Base-by-base conservation (phyloP, 2,888 invertebrate genomes). In the Lingula anatina region DNA sequence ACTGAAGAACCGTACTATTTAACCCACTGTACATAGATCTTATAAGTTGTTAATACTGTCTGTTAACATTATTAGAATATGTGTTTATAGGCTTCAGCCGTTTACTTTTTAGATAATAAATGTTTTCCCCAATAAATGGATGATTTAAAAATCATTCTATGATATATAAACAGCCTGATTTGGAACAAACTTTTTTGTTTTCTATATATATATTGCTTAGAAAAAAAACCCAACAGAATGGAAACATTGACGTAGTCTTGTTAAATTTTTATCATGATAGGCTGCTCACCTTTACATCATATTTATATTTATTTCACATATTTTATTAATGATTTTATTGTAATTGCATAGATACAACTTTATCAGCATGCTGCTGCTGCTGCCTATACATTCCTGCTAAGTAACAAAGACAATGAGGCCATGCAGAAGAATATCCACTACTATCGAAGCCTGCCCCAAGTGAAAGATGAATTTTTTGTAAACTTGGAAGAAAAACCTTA, bases 321-420 rank as follows among this genome's bases (percentile, higher is more conserved):
- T 47, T 28, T 51, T 59, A n/a, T n/a, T n/a, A n/a, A 25, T 12
- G n/a, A 24, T 20, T 41, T 24, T n/a, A n/a, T n/a, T n/a, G n/a
- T 79, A n/a, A n/a, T n/a, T n/a, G n/a, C n/a, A 54, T 80, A 89
- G 86, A 81, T 82, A 70, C 82, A 83, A 59, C 79, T 83, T 47
- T 72, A 83, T 35, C 83, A 84, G 60, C 83, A 86, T 70, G 90
- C 90, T 5, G 88, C 87, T 1, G 84, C 86, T 46, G 84, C 88
- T 42, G 85, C 86, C n/a, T 89, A 84, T 66, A 90, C 90, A 1
- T 88, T 83, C 68, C 76, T 87, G 43, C 78, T 84, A 4, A 78
- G 76, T 3, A 83, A 90, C 74, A 86, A 86, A 18, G 79, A 83
- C 43, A 83, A 88, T 78, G 79, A 83, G 62, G 74, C 81, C 51